Conservation (phyloP, 2,113 vertebrate species). For the Micromys minutus region DNA sequence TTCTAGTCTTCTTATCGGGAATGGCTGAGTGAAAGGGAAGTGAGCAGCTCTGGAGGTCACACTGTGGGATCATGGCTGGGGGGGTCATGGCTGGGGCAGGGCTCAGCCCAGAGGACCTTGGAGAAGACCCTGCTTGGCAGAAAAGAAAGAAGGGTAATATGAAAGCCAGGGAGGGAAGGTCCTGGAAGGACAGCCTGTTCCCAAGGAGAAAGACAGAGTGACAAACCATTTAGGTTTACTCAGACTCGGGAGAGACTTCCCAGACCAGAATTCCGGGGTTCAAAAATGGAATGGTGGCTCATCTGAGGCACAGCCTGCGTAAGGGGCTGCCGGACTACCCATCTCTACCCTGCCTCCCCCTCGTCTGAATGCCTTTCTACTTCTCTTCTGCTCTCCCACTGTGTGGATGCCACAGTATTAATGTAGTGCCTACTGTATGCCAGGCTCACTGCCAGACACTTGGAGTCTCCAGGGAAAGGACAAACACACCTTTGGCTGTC, state of each 20-base stretch:
- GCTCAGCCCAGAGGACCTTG: background rate
- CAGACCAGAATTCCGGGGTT: background rate
- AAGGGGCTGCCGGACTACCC: background rate
- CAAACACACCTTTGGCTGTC: background rate
- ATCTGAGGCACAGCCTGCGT: background rate
- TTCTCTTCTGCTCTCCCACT: background rate
- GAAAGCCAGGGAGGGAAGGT: background rate
- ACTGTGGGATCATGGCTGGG: constrained; percentile 73
- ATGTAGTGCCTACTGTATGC: background rate
- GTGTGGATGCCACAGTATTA: background rate
- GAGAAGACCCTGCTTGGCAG: constrained; percentile 42
- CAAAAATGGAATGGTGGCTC: background rate
- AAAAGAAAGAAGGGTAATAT: background rate
- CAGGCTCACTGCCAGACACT: background rate
- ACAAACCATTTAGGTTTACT: background rate
- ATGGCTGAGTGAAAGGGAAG: constrained; percentile 79
- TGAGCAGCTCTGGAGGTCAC: constrained; percentile 63
- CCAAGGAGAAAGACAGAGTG: background rate
- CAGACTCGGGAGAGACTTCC: background rate
- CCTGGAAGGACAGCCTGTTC: background rate
- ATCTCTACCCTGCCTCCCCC: no score
- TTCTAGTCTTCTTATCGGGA: constrained; percentile 88
- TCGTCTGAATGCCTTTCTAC: background rate
- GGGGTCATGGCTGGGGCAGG: constrained; percentile 74
- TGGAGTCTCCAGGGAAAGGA: background rate